Evolutionary conservation across 2,113 vertebrate genomes (phyloP).

Genomic region (Sander vitreus): DNA sequence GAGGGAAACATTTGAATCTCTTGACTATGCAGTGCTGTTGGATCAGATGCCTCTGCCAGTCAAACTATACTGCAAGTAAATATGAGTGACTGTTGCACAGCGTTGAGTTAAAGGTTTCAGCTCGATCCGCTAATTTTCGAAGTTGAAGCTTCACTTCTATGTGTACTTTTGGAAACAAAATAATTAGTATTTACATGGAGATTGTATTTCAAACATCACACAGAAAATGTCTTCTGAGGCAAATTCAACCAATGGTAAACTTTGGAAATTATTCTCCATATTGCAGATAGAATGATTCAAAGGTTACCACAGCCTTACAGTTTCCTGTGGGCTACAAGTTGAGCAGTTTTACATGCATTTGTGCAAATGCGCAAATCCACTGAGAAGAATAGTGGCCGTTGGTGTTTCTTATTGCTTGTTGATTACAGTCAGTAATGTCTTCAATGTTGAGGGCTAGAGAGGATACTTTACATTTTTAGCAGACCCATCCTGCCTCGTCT

Average conservation of each 20-base stretch:
- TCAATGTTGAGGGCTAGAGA: background rate
- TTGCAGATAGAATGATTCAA: background rate
- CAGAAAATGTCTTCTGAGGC: background rate
- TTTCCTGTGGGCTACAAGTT: background rate
- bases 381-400: background rate
- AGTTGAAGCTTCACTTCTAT: background rate
- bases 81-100: background rate
- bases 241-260: background rate
- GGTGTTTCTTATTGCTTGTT: background rate
- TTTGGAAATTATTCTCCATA: background rate
- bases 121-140: conserved; percentile 7
- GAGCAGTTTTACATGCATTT: background rate
- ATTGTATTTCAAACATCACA: conserved; percentile 5
- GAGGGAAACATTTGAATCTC: conserved; percentile 48
- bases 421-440: background rate
- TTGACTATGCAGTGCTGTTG: conserved; percentile 12
- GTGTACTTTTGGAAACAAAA: conserved; percentile 4
- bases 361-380: background rate
- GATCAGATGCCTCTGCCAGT: background rate
- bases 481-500: background rate
- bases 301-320: background rate
- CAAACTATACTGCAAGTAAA: background rate
- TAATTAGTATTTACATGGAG: conserved; percentile 17
- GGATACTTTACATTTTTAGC: background rate
- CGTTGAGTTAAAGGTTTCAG: background rate